Percentiles rank a stretch among this genome's conserved stretches.
These are phyloP conservation scores for Polypterus bichir DNA, from an alignment of 2,113 vertebrate species.

Conservation along the genomic window DNA sequence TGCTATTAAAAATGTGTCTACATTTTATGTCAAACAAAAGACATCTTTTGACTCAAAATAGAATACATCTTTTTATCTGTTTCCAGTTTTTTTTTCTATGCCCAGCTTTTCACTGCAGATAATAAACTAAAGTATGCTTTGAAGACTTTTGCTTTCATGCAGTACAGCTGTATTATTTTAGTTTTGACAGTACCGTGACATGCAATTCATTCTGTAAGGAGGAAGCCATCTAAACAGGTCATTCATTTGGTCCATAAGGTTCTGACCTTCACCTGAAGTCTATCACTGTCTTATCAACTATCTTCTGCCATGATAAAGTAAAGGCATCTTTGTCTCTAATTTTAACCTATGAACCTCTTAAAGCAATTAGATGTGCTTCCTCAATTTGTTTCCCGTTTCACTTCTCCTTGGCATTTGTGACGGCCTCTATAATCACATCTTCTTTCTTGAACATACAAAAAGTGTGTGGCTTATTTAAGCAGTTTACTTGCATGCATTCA, in stretches of 20 bases:
- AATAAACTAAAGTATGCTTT: conserved; percentile 49
- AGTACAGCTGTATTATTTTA: conserved; percentile 59
- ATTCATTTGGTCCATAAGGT: conserved; percentile 32
- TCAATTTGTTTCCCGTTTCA: conserved; percentile 4
- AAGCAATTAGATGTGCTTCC: background rate
- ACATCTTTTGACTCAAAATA: too few species aligned
- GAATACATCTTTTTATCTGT: background rate
- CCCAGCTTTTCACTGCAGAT: background rate
- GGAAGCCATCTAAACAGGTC: conserved; percentile 32
- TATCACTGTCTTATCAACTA: conserved; percentile 26
- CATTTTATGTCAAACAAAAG: too few species aligned
- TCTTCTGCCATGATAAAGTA: conserved; percentile 23
- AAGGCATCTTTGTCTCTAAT: background rate
- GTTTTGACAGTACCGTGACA: conserved; percentile 47
- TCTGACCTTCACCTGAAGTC: conserved; percentile 34
- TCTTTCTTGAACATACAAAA: too few species aligned
- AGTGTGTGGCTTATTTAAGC: too few species aligned
- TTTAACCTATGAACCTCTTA: conserved; percentile 3
- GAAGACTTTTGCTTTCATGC: conserved; percentile 35
- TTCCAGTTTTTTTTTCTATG: conserved; percentile 4
- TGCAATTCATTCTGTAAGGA: conserved; percentile 49
- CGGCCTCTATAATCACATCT: too few species aligned
- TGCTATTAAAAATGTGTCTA: too few species aligned
- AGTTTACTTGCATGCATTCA: too few species aligned
- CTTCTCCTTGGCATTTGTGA: background rate